Conservation (phyloP, 2,888 invertebrate species). For the Heliconius ismenius region DNA sequence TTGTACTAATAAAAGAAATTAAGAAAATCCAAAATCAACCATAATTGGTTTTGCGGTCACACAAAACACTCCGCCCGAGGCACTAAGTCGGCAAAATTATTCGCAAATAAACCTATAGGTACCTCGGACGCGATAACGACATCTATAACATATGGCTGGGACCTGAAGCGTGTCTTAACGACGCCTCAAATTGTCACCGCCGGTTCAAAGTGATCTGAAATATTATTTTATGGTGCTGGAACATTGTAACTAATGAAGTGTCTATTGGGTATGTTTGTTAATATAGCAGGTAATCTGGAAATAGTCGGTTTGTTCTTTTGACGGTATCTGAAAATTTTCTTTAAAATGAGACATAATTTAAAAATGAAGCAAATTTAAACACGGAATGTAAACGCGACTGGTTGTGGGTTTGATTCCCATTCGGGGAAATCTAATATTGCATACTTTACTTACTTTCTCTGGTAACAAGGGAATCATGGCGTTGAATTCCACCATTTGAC, state of each 20-base stretch:
- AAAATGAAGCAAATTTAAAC: too few species aligned
- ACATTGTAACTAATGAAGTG: constrained; percentile 24
- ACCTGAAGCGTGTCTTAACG: constrained; percentile 36
- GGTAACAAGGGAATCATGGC: too few species aligned
- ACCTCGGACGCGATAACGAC: constrained; percentile 42
- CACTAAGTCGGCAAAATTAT: constrained; percentile 36
- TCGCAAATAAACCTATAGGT: constrained; percentile 29
- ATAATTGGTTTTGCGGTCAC: constrained; percentile 38
- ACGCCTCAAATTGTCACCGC: constrained; percentile 30
- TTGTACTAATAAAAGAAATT: background rate
- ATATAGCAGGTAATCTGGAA: background rate
- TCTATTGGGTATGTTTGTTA: background rate
- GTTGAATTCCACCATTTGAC: too few species aligned
- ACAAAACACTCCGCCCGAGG: constrained; percentile 35
- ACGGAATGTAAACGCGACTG: background rate
- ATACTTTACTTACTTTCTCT: too few species aligned
- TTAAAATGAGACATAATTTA: too few species aligned
- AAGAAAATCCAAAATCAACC: constrained; percentile 12
- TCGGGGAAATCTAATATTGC: too few species aligned
- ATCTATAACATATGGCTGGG: constrained; percentile 47
- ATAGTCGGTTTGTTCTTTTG: background rate
- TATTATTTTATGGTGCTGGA: constrained; percentile 22
- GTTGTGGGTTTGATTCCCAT: too few species aligned
- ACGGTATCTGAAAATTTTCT: background rate
- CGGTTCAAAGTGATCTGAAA: constrained; percentile 18